Percentiles rank a stretch among this genome's conserved stretches.
phyloP scores from a whole-genome alignment of 2,888 invertebrate genomes.

The Antheraea yamamai region DNA sequence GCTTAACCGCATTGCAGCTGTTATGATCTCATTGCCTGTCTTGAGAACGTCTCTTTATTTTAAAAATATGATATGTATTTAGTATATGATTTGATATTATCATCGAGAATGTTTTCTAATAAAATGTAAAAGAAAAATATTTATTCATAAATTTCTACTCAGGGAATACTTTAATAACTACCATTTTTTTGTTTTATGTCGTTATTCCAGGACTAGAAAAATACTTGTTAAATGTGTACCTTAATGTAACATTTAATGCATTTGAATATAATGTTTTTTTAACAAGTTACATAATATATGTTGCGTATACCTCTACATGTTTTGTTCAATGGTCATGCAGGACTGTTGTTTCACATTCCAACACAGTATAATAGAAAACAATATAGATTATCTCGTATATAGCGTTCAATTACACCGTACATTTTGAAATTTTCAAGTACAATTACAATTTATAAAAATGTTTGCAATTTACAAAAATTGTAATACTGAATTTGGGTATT shows the following conservation, averaged over 20 bases:
- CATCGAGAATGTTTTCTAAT: neutral
- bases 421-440: neutral
- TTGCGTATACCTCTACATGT: neutral
- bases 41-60: slow-evolving; percentile 5
- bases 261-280: neutral
- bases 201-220: neutral
- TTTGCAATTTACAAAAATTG: neutral
- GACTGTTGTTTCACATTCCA: neutral
- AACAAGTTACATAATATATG: neutral
- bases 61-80: neutral
- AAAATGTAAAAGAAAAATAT: neutral
- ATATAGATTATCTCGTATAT: neutral
- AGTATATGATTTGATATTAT: neutral
- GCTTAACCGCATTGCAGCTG: slow-evolving; percentile 11
- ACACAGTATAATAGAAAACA: neutral
- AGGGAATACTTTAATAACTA: neutral
- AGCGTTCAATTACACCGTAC: neutral
- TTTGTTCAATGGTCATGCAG: neutral
- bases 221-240: neutral
- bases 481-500: neutral
- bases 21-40: slow-evolving; percentile 6
- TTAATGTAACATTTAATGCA: neutral
- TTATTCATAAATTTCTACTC: neutral
- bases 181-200: neutral
- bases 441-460: neutral